Evolutionary conservation across 2,888 invertebrate species (phyloP).

Genomic region (Polylopha cassiicola): DNA sequence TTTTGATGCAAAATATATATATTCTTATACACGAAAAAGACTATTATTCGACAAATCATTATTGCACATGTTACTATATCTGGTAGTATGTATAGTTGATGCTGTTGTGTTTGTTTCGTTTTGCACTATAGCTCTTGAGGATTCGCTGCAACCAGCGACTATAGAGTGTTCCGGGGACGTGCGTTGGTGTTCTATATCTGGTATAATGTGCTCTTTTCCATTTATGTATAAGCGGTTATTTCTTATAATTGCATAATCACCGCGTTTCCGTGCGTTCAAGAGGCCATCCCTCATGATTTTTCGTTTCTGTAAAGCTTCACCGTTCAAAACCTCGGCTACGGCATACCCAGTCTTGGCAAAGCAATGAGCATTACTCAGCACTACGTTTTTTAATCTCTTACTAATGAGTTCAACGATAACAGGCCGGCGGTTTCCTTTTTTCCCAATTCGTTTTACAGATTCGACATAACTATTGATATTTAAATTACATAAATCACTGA

Average conservation of each 20-base stretch:
- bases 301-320: background rate
- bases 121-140: too few species aligned
- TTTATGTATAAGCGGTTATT: background rate
- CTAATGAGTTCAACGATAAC: background rate
- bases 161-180: too few species aligned
- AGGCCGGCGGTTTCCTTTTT: background rate
- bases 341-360: background rate
- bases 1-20: too few species aligned
- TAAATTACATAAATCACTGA: background rate
- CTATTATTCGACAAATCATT: too few species aligned
- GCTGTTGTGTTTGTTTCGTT: too few species aligned
- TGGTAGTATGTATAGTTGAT: too few species aligned
- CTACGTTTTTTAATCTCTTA: background rate
- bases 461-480: background rate
- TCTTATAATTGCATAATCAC: background rate
- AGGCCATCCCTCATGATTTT: background rate
- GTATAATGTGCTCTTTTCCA: background rate
- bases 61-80: too few species aligned
- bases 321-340: background rate
- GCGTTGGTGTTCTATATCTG: too few species aligned
- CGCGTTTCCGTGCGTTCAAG: background rate
- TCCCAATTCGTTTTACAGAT: background rate
- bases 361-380: background rate
- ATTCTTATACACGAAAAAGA: too few species aligned
- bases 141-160: too few species aligned